Evolutionary conservation across 2,797 vertebrate species (phyloP), one percentile per base, ranked within the genome.

Genomic region (Melopsittacus undulatus): DNA sequence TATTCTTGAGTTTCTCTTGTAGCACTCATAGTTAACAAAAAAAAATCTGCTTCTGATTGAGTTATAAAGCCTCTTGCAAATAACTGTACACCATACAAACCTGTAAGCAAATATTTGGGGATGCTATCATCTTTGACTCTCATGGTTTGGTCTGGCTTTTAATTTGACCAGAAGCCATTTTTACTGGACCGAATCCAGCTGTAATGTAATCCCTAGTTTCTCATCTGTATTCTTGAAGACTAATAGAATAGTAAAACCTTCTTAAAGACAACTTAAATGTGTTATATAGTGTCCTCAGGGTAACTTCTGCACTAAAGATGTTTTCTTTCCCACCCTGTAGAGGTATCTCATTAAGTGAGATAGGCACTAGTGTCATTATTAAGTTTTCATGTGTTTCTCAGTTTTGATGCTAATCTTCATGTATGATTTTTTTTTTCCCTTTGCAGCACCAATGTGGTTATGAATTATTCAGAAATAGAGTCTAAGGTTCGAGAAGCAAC

Each of bases 401-500:
- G 97, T 98, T 98, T 98, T 97, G 97, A 98, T 98, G 97, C 97
- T 98, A 98, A 98, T 98, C 97, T 98, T 97, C 97, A 93, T 97
- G 97, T 90, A 94, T 98, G 96, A 94, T 84, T 97, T 95, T 96
- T 88, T 88, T 96, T 96, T 97, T 96, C 97, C 72, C 94, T 97
- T 92, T 97, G 90, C 97, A 99, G 99, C 98, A 99, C 99, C 98
- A 99, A 99, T 94, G 99, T 99, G 97, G 99, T 99, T 97, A 99
- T 99, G 99, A 99, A 99, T 98, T 99, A 99, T 98, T 99, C 99
- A 93, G 99, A 99, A 98, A 98, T 98, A 19, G 99, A 99, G 97
- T 99, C 99, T 95, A 99, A 99, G 98, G 99, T 99, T 98, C 98
- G 99, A 98, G 99, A 99, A 98, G 99, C 99, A 97, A 99, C 99